Conservation (phyloP, 2,113 vertebrate genomes). For the Leuciscus idus region DNA sequence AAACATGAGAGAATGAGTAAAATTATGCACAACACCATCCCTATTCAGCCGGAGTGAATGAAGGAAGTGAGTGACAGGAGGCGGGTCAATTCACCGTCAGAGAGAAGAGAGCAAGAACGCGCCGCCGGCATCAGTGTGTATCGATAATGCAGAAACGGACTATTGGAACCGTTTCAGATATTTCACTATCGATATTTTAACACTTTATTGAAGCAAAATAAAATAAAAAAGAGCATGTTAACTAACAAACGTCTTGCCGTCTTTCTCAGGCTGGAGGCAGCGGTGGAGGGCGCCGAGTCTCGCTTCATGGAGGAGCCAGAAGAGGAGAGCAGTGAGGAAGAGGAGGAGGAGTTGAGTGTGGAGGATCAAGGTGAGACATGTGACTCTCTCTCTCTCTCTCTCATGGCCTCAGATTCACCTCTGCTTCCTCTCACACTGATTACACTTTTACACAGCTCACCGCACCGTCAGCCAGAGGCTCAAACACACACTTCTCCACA, state of each 20-base stretch:
- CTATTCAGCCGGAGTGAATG: no score
- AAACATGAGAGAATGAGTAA: no score
- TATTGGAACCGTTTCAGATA: no score
- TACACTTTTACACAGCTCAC: not conserved
- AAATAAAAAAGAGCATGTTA: no score
- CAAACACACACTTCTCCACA: not conserved
- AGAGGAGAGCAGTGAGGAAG: constrained; percentile 87
- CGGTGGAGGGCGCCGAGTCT: constrained; percentile 79
- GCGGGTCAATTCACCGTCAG: no score
- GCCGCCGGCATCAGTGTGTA: no score
- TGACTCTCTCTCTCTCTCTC: not conserved
- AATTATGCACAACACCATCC: no score
- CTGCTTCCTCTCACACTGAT: not conserved
- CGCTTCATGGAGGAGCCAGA: constrained; percentile 73
- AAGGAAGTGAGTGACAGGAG: no score
- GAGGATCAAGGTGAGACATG: constrained; percentile 85
- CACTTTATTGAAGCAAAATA: no score
- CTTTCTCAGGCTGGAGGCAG: constrained; percentile 80
- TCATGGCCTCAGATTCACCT: not conserved
- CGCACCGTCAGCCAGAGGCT: not conserved
- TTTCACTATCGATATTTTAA: no score
- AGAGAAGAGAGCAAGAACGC: no score
- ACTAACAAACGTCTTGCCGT: not conserved
- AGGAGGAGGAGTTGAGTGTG: constrained; percentile 87
- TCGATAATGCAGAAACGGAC: no score